Evolutionary conservation across 2,797 vertebrate genomes (phyloP), one percentile per base, ranked within the genome.

Genomic region (Pagetopsis macropterus): DNA sequence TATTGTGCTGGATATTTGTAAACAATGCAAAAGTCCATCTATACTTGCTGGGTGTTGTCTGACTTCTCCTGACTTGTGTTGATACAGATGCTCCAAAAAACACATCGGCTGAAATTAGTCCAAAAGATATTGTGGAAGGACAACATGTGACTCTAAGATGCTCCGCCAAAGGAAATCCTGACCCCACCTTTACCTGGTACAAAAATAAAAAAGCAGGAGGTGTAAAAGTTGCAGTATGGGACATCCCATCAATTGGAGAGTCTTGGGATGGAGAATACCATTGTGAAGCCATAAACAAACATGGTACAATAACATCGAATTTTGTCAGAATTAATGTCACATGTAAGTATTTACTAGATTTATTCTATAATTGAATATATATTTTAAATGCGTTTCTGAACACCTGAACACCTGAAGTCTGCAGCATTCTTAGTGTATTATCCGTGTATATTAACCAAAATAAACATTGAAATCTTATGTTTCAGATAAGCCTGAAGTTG

Each of bases 401-500:
- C n/a, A n/a, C n/a, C n/a, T n/a, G n/a, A 19, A 33, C 10, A 44
- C 9, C 9, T 46, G 21, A 31, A 2, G 31, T 48, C 41, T 16
- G 5, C 3, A 15, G 5, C 11, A 3, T 50, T 48, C 2, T 31
- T 23, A 6, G 3, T 23, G 1, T 17, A 21, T 9, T 68, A 1
- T 69, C 21, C 23, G 12, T 66, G 5, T 61, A 15, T 60, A 49
- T 74, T 2, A 52, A 5, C 1, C 1, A 31, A n/a, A 68, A 12
- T 0, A 19, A 50, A 55, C 13, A 7, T 11, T 37, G 0, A 59
- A 13, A 19, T 55, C 1, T 49, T 79, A 13, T 81, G 21, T 89
- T 81, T 81, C 78, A 94, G 94, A 91, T 84, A 3, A 0, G 1
- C 94, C 94, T 3, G 2, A 0, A 9, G 88, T 93, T 63, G 5